Evolutionary conservation across 2,888 invertebrate species (phyloP).

Genomic region (Athalia cordata): DNA sequence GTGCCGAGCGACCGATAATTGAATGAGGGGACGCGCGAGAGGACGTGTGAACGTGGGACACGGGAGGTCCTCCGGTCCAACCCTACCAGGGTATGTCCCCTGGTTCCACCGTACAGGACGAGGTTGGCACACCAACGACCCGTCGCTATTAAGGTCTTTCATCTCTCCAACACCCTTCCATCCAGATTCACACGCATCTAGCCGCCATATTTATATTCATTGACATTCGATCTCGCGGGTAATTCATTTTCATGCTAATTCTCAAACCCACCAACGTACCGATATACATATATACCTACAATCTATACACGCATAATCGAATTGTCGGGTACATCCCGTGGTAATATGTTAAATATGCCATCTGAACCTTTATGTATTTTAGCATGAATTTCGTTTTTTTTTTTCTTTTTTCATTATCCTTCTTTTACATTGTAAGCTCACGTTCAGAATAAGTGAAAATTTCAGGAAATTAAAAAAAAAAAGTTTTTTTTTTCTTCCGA

Average conservation of each 20-base stretch:
- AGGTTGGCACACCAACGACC: slow-evolving; percentile 61
- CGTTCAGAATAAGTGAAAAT: too few relatives aligned
- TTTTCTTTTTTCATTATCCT: too few relatives aligned
- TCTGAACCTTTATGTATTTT: not conserved
- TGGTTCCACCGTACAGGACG: slow-evolving; percentile 55
- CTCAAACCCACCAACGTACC: not conserved
- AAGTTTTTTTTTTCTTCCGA: too few relatives aligned
- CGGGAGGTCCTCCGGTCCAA: slow-evolving; percentile 19
- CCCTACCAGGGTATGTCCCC: slow-evolving; percentile 5
- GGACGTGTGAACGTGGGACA: slow-evolving; percentile 43
- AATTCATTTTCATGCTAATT: slow-evolving; percentile 35
- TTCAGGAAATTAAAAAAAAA: too few relatives aligned
- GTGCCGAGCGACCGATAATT: slow-evolving; percentile 62
- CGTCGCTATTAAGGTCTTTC: slow-evolving; percentile 57
- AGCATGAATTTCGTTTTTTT: too few relatives aligned
- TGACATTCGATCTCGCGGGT: slow-evolving; percentile 46
- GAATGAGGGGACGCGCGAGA: slow-evolving; percentile 59
- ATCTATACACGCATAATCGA: not conserved
- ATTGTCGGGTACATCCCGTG: not conserved
- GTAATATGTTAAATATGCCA: not conserved
- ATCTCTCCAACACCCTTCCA: slow-evolving; percentile 48
- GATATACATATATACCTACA: not conserved
- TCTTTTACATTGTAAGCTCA: too few relatives aligned
- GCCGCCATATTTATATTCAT: slow-evolving; percentile 59
- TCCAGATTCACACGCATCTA: slow-evolving; percentile 46